Evolutionary conservation across 2,113 vertebrate genomes (phyloP).

Genomic region (Pipa parva): DNA sequence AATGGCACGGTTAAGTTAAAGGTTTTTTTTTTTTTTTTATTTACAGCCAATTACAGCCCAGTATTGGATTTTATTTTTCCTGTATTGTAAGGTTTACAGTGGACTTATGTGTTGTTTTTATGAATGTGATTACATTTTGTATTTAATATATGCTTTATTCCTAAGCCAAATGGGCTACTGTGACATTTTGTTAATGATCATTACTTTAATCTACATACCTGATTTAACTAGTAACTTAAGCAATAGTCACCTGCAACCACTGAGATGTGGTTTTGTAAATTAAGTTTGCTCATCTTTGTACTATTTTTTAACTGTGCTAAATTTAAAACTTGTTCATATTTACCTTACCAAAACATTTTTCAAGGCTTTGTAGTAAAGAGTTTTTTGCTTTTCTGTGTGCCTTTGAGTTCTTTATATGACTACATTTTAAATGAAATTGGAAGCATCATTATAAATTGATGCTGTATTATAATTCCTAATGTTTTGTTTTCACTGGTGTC

Average conservation of each 20-base stretch:
- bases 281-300: conserved; percentile 5
- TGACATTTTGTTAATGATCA: background rate
- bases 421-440: too few species aligned
- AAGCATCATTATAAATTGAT: too few species aligned
- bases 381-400: background rate
- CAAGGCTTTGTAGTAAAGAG: conserved; percentile 8
- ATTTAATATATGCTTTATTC: conserved; percentile 35
- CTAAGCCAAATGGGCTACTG: conserved; percentile 17
- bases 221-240: background rate
- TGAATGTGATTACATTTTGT: conserved; percentile 19
- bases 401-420: too few species aligned
- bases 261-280: conserved; percentile 1
- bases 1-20: too few species aligned
- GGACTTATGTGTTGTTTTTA: conserved; percentile 12
- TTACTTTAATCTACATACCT: background rate
- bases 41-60: background rate
- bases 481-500: too few species aligned
- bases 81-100: conserved; percentile 31
- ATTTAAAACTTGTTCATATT: background rate
- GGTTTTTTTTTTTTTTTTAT: too few species aligned
- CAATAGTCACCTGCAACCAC: background rate
- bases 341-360: background rate
- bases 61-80: conserved; percentile 3
- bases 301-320: background rate
- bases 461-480: too few species aligned